Evolutionary conservation across 2,113 vertebrate species (phyloP), one percentile per base, ranked within the genome.

Genomic region (Eudorcas thomsonii): DNA sequence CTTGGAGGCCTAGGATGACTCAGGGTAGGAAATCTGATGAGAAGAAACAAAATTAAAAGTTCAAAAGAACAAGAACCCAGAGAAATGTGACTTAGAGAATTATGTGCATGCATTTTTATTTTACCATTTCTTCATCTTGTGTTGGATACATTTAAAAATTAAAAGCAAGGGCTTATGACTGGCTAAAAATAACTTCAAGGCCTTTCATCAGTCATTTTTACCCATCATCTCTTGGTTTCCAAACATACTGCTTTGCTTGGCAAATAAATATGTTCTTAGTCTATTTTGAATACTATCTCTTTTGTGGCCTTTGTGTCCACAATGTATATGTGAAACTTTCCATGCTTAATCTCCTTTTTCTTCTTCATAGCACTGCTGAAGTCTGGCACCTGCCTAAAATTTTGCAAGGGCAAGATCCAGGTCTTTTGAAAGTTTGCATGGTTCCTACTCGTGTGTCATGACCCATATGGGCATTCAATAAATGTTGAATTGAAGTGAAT

Each of bases 231-330:
- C 78, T 94, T 87, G 23, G 48, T 94, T 90, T 96, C 71, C 55
- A 96, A 95, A 97, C 62, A 86, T 57, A 74, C 62, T 15, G 2
- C 52, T 87, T 91, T 96, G 83, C 83, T 93, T 96, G 88, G n/a
- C 71, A 90, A 87, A 97, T 67, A 86, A 93, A 94, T 87, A 80
- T 85, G 33, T 84, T 93, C 33, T 81, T 64, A 82, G 54, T 13
- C 33, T 88, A 54, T 30, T 52, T 26, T 39, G 26, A 52, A 48
- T 52, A n/a, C 7, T 52, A 19, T 92, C 96, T 96, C 54, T 92
- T 88, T 33, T 74, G 55, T 39, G 71, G 48, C 54, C 60, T 94
- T 91, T 2, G 6, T 28, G 12, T 84, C 5, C 17, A 48, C 5
- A 26, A n/a, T 21, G 7, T 52, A 4, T 64, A 8, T 90, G 9